phyloP scores from a whole-genome alignment of 2,113 vertebrate genomes.

The Furnarius figulus region DNA sequence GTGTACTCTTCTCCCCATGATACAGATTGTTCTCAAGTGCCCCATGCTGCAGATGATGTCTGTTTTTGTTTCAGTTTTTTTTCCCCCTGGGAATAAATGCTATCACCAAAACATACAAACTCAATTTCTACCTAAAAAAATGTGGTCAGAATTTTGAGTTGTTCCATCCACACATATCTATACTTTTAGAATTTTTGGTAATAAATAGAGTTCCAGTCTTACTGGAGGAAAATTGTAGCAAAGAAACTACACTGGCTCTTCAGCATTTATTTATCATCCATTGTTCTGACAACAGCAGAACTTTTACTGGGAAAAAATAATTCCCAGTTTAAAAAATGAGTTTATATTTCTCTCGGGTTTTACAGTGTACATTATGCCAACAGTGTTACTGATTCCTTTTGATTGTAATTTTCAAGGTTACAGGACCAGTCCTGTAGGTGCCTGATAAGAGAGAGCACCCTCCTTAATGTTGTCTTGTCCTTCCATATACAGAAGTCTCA shows the following conservation, averaged over 20 bases:
- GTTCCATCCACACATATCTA: background rate
- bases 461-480: background rate
- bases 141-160: background rate
- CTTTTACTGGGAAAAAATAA: background rate
- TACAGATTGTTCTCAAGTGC: background rate
- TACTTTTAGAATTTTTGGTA: background rate
- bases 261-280: background rate
- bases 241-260: background rate
- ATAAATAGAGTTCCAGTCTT: background rate
- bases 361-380: background rate
- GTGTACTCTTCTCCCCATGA: background rate
- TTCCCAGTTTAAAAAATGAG: background rate
- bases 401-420: background rate
- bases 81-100: background rate
- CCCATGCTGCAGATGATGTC: background rate
- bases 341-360: background rate
- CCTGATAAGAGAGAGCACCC: background rate
- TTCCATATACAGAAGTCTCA: background rate
- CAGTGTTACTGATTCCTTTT: background rate
- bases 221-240: background rate
- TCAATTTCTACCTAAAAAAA: background rate
- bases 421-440: background rate
- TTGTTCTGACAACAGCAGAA: background rate
- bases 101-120: background rate
- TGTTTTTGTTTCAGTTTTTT: background rate